Conservation (phyloP, 2,797 vertebrate species). For the Cetoscarus ocellatus region DNA sequence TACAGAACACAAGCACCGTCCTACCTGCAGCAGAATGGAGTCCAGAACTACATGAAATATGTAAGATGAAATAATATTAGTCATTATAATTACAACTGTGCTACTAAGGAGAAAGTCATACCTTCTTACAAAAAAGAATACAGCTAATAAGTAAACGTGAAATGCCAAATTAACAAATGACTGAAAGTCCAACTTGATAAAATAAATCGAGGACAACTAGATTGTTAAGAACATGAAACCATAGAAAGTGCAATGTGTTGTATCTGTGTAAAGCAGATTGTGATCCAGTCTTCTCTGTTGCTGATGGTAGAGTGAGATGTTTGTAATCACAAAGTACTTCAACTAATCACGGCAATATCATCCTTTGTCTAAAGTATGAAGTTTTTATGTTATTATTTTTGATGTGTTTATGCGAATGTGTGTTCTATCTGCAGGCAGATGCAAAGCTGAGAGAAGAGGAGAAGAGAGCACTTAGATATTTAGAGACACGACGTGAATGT, state of each 20-base stretch:
- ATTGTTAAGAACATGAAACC: too few relatives aligned
- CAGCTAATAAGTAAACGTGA: not conserved
- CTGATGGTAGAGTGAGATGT: not conserved
- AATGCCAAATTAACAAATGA: not conserved
- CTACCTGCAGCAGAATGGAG: constrained; percentile 97
- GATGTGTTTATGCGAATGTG: not conserved
- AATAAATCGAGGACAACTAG: too few relatives aligned
- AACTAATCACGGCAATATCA: not conserved
- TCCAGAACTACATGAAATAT: constrained; percentile 99
- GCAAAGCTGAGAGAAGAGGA: constrained; percentile 97
- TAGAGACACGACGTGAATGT: constrained; percentile 98
- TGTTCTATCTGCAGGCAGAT: constrained; percentile 87
- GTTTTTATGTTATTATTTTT: not conserved
- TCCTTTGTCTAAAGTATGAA: not conserved
- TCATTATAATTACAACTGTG: not conserved
- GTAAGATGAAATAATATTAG: constrained; percentile 66
- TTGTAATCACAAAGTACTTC: not conserved
- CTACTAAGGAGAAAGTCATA: not conserved
- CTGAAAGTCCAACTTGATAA: not conserved
- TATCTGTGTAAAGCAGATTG: not conserved
- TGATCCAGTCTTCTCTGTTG: not conserved
- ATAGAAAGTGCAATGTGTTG: not conserved
- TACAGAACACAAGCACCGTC: constrained; percentile 98
- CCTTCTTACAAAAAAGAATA: not conserved
- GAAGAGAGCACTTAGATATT: constrained; percentile 95